phyloP scores from a whole-genome alignment of 2,113 vertebrate genomes.

The Rhinolophus sinicus region DNA sequence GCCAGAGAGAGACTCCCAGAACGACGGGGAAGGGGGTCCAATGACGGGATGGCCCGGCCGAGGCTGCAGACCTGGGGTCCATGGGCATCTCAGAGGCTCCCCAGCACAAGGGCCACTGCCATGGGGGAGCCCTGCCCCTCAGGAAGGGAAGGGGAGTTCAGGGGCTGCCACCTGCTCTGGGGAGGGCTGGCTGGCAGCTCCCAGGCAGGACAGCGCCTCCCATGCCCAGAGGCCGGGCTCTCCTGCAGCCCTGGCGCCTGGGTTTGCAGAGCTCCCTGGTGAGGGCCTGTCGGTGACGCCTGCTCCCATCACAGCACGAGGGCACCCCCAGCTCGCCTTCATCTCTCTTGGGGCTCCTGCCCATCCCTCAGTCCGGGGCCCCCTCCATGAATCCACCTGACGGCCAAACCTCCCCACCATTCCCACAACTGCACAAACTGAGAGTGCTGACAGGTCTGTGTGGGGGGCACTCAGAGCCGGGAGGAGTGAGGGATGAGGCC shows the following conservation, averaged over 20 bases:
- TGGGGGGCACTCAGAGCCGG: accelerated
- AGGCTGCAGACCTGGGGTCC: too few species aligned
- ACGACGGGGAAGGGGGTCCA: too few species aligned
- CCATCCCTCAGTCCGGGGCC: accelerated
- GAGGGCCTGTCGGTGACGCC: neutral
- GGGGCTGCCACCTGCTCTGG: neutral
- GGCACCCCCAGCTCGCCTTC: too few species aligned
- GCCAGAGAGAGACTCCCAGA: neutral
- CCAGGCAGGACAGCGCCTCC: neutral
- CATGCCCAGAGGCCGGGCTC: too few species aligned
- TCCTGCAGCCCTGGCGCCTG: too few species aligned
- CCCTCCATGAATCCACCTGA: accelerated
- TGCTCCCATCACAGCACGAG: accelerated
- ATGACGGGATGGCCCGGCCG: too few species aligned
- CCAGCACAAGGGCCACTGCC: neutral
- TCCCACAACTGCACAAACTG: neutral
- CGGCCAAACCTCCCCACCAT: accelerated
- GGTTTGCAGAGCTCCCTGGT: neutral
- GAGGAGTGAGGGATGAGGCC: too few species aligned
- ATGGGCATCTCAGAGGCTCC: neutral
- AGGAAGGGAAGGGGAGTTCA: too few species aligned
- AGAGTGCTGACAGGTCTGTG: accelerated
- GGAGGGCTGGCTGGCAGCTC: too few species aligned
- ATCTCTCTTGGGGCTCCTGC: too few species aligned
- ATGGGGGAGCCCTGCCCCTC: neutral